Evolutionary conservation across 2,113 vertebrate species (phyloP), one percentile per base, ranked within the genome.

Genomic region (Theristicus caerulescens): DNA sequence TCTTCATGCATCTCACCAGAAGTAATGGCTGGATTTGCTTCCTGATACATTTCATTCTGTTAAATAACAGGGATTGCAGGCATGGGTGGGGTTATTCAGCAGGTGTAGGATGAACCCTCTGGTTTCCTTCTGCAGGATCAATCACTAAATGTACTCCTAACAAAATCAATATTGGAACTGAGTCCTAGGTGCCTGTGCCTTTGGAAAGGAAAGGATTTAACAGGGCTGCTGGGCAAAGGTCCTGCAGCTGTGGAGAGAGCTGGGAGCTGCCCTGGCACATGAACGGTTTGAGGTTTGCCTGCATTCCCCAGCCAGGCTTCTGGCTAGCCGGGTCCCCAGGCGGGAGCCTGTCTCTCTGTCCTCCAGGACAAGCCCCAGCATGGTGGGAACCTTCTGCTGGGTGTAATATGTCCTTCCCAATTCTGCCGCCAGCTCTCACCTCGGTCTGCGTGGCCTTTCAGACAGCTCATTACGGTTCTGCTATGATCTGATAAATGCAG

Each of bases 401-500:
- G 31, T n/a, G 12, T 57, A 57, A 25, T 5, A 3, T 2, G 11
- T 42, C 72, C 59, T 57, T 73, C 59, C 42, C 49, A 31, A 0
- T 26, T 34, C 47, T 5, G 6, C 69, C 0, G 0, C 36, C 67
- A 40, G 94, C 86, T 64, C 94, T 81, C 67, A 54, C 90, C 78
- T 86, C 32, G 0, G 12, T 58, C 54, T 82, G 81, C 16, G 0
- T 38, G 94, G 94, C 82, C 91, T 76, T 88, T 59, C 76, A 92
- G 76, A 42, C 95, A 91, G 96, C 96, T 96, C 67, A 1, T 94
- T 96, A 92, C 3, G 1, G 61, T 42, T 82, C 58, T 62, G 74
- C 82, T 88, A 1, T 55, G 67, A 95, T 91, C 95, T 93, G 96
- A 96, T 95, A 88, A 95, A 96, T 83, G 93, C 94, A 90, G 87